These are phyloP conservation scores for Petrocephalus zakoni DNA, from an alignment of 2,113 vertebrate genomes.

Conservation along the genomic window DNA sequence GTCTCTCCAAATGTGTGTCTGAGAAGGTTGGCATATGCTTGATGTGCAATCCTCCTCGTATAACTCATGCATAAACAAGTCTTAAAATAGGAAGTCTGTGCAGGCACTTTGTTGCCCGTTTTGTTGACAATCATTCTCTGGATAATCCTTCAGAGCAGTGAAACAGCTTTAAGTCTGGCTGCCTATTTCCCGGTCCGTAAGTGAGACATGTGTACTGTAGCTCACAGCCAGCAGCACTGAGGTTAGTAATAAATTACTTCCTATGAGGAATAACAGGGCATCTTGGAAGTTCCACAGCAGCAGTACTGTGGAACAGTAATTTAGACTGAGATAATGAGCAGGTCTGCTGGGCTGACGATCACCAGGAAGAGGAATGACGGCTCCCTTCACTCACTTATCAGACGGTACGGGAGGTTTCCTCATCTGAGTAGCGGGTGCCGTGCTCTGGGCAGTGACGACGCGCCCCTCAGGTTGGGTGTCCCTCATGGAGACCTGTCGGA, in stretches of 20 bases:
- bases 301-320: neutral
- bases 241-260: neutral
- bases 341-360: neutral
- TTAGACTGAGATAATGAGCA: neutral
- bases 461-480: conserved; percentile 54
- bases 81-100: neutral
- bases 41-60: neutral
- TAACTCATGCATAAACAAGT: neutral
- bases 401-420: conserved; percentile 44
- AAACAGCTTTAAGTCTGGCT: neutral
- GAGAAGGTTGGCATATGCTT: neutral
- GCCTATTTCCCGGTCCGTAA: neutral
- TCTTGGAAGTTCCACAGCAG: neutral
- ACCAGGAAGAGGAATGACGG: neutral
- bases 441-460: conserved; percentile 40
- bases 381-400: conserved; percentile 55
- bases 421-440: conserved; percentile 41
- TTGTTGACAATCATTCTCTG: neutral
- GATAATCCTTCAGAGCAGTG: neutral
- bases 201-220: neutral
- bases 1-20: neutral
- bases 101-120: neutral
- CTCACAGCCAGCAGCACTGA: neutral
- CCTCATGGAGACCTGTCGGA: conserved; percentile 50
- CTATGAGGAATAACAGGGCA: neutral